Evolutionary conservation across 1,140 invertebrate species (phyloP), one percentile per base, ranked within the genome.

Genomic region (Brachionus calyciflorus): DNA sequence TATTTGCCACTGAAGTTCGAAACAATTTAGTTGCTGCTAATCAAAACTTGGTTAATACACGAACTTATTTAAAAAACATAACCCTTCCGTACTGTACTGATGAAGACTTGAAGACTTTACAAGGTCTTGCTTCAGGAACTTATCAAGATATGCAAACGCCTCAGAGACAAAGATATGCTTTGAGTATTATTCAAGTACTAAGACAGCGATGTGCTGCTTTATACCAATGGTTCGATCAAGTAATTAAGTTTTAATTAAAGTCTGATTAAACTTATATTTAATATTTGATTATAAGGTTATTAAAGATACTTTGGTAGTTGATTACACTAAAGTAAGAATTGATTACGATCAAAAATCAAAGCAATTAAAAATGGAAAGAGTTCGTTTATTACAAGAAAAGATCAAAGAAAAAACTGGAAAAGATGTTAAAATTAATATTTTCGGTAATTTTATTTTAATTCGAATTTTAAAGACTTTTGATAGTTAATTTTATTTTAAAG

Each of bases 171-270:
- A 26, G 46, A 51, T 73, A 73, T 28, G 19, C 69, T 4, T 49
- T 73, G 3, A 41, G 51, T 41, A 51, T 73, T 17, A 73, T 73
- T 28, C 46, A 73, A 55, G 51, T 51, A 4, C n/a, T 73, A 6
- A 49, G 69, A 73, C 28, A 55, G 14, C 37, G 69, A 73, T 73
- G 69, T 53, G 69, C 69, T 24, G 69, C 69, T 73, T 24, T 73
- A 9, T 40, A 73, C 24, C 69, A 73, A 51, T 73, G 69, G 69
- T 73, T 73, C 46, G 69, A 73, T 51, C 69, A 51, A 48, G 65
- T 68, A 48, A 28, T 21, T 53, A 9, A 19, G 14, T n/a, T n/a
- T n/a, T n/a, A n/a, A n/a, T n/a, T 24, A 21, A 53, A 53, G 9
- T 53, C 0, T 26, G 24, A 28, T 28, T 44, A 44, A 3, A 1